These are phyloP conservation scores for Neosilurus hyrtlii DNA, from an alignment of 2,797 vertebrate species.

Conservation along the genomic window DNA sequence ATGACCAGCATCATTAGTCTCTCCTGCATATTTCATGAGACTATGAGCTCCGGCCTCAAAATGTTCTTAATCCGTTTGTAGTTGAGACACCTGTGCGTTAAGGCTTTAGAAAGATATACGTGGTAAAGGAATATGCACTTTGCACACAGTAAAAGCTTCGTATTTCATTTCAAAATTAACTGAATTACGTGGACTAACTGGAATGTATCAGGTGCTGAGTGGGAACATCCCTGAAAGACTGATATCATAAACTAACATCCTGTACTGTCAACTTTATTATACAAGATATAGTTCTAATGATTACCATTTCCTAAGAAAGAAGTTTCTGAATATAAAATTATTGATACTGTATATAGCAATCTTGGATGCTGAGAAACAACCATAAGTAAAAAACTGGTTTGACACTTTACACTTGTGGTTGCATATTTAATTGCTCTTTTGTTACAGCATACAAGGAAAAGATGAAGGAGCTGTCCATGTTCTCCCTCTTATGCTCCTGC, in stretches of 20 bases:
- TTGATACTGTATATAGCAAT: background rate
- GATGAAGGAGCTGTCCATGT: constrained; percentile 97
- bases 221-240: background rate
- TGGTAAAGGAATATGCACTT: constrained; percentile 14
- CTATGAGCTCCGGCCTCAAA: constrained; percentile 39
- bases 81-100: constrained; percentile 12
- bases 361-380: background rate
- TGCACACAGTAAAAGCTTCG: constrained; percentile 9
- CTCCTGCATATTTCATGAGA: constrained; percentile 54
- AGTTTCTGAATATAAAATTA: background rate
- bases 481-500: constrained; percentile 97
- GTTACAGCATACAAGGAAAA: constrained; percentile 97
- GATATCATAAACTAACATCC: too few species aligned
- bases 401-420: background rate
- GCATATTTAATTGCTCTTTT: constrained; percentile 37
- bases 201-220: constrained; percentile 10
- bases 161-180: constrained; percentile 27
- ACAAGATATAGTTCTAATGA: background rate
- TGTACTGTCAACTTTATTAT: background rate
- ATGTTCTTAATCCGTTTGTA: constrained; percentile 24
- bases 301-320: background rate
- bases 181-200: constrained; percentile 19
- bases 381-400: background rate
- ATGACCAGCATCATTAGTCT: constrained; percentile 47
- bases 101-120: background rate